Conservation (phyloP, 2,797 vertebrate genomes). For the Gastrophryne carolinensis region DNA sequence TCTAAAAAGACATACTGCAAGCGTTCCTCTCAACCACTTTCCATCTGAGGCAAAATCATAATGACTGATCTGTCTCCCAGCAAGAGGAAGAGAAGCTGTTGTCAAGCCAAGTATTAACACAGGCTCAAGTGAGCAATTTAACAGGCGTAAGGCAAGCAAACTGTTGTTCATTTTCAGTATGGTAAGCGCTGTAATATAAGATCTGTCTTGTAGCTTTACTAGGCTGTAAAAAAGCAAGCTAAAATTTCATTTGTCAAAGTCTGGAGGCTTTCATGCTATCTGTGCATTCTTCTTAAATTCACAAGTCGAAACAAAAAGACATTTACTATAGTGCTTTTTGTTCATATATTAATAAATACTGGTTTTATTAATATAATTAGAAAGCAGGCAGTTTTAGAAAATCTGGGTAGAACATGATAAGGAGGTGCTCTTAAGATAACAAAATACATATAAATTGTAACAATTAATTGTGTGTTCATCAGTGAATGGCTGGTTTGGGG, state of each 20-base stretch:
- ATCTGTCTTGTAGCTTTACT: not conserved
- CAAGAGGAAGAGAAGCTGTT: not conserved
- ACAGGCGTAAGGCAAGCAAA: not conserved
- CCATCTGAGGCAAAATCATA: slow-evolving; percentile 15
- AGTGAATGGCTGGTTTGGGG: not conserved
- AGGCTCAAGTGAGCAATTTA: slow-evolving; percentile 13
- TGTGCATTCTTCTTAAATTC: not conserved
- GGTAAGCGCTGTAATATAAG: not conserved
- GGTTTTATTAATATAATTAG: slow-evolving; percentile 37
- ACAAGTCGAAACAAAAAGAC: slow-evolving; percentile 21
- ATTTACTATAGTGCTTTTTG: not conserved
- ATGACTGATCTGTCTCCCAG: slow-evolving; percentile 9
- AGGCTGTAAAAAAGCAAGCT: not conserved
- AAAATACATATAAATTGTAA: not conserved
- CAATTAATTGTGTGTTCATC: not conserved
- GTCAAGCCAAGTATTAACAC: not conserved
- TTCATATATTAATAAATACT: slow-evolving; percentile 37
- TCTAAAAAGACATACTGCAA: not conserved
- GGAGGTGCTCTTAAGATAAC: not conserved
- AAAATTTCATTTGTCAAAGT: not conserved
- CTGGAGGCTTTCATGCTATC: slow-evolving; percentile 3
- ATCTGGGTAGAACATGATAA: not conserved
- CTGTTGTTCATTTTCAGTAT: not conserved
- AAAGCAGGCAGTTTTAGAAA: slow-evolving; percentile 27
- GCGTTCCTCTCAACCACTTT: slow-evolving; percentile 9